Base-by-base conservation (phyloP, 2,888 invertebrate genomes). In the Drosophila maculinotata region DNA sequence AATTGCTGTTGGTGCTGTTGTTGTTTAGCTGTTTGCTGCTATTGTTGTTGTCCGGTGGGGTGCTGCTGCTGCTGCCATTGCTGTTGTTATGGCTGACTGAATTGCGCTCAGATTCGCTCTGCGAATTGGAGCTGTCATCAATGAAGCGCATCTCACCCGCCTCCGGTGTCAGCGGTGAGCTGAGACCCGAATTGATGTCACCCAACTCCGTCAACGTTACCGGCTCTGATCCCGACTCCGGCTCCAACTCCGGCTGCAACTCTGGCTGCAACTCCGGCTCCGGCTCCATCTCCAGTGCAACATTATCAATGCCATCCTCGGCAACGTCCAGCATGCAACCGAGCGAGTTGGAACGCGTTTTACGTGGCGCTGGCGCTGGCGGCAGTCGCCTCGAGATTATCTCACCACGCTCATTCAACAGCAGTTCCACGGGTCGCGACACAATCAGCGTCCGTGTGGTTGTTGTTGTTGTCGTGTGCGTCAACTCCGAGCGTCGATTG, bases 91-190 rank as follows among this genome's bases (percentile, higher is more conserved):
- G 65, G 25, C 63, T 74, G 41, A 69, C 38, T 8, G 78, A 81
- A 51, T 87, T 88, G 12, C 89, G 87, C 59, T 90, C 89, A 38
- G 87, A 89, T 66, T 91, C 90, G 60, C 90, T 91, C 36, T 89
- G 90, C 39, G 89, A 89, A 49, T 90, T 89, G 23, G 91, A 91
- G 59, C 88, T 90, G 68, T 91, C 91, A 64, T 91, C 91, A 53
- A 91, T 91, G 68, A 89, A 91, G 59, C 86, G 80, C 35, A 91
- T 76, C 60, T 91, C 91, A 1, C 82, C 76, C 28, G 78, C 78
- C 20, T 69, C 86, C 6, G 63, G 71, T 49, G 70, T 69, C 62
- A 69, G 57, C 45, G 72, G 79, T 15, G 78, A 87, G 20, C 82
- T 81, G 7, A 78, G 45, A 8, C 52, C 35, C 3, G 81, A 74